Base-by-base conservation (phyloP, 2,113 vertebrate species). In the Psilopsiagon aymara region DNA sequence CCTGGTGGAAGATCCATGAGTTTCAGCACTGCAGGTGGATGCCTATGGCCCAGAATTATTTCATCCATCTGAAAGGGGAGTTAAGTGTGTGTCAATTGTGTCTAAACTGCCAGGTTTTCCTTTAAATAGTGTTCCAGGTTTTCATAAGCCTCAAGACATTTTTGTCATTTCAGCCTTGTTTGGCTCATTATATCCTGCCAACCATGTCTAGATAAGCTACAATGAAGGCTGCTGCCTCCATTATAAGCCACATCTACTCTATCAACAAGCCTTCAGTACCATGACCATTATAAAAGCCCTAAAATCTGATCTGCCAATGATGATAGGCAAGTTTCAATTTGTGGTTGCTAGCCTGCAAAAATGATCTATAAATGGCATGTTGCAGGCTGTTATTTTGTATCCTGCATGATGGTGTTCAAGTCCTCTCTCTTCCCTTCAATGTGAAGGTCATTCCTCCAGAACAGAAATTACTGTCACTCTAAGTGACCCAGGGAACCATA, bases 121-220 rank as follows among this genome's bases (percentile, higher is more conserved):
- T 73, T 92, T 82, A 97, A 95, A 91, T 57, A 79, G 31, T 66
- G 71, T 79, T 59, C 80, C 73, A 64, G 63, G 43, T 92, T 97
- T 96, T 96, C 84, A 86, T 92, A 97, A 97, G 88, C 76, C 90
- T 70, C 39, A 43, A 90, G 86, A 90, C 68, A 73, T 95, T 97
- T 95, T 91, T 97, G 95, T 97, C 94, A 91, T 96, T 95, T 98
- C 95, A 94, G 74, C 92, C 90, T 96, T 6, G 0, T 97, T 95
- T 84, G 80, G 82, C 87, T 97, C 97, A 95, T 98, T 97, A 88
- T 63, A 84, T 77, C 88, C 95, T 98, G 91, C 92, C 92, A 97
- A 77, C 92, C 82, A 27, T 16, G 67, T 96, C 92, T 92, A 85
- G 76, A 88, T 95, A 94, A 97, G 90, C 62, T 5, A 8, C 93